A percentile compares a stretch with the other conserved stretches of the same genome.
Conservation (phyloP, 92 coral and sea anemone genomes). For the Actinernus sp. region DNA sequence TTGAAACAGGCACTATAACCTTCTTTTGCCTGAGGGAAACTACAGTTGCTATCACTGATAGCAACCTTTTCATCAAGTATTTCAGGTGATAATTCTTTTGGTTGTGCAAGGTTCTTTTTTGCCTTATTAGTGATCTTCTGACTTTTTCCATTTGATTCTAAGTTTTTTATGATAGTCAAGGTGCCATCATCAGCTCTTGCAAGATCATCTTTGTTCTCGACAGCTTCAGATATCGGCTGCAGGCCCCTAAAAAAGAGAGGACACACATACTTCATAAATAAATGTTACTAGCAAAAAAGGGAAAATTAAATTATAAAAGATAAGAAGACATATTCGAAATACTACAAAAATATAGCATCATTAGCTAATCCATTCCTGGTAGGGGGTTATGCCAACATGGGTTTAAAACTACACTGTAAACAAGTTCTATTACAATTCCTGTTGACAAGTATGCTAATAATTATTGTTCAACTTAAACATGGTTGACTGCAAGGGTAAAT, state of each 20-base stretch:
- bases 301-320: too few relatives aligned
- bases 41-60: not conserved
- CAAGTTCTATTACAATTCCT: too few relatives aligned
- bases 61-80: not conserved
- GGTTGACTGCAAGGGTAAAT: too few relatives aligned
- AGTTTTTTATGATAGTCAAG: not conserved
- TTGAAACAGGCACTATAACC: conserved; percentile 85
- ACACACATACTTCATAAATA: not conserved
- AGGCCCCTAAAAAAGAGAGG: conserved; percentile 19
- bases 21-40: not conserved
- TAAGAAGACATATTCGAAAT: too few relatives aligned
- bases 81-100: not conserved
- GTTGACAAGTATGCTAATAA: too few relatives aligned
- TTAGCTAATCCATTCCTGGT: too few relatives aligned
- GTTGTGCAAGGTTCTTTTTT: not conserved
- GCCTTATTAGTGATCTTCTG: not conserved
- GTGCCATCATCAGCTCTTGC: conserved; percentile 16
- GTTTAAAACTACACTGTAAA: too few relatives aligned
- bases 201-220: conserved; percentile 71
- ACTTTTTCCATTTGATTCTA: not conserved
- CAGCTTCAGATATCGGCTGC: conserved; percentile 86
- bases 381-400: too few relatives aligned
- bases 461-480: too few relatives aligned
- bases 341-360: too few relatives aligned
- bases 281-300: not conserved